A percentile compares a stretch with the other conserved stretches of the same genome.
Conservation (phyloP, 2,113 vertebrate species). For the Cyphomyrus plagiostoma region DNA sequence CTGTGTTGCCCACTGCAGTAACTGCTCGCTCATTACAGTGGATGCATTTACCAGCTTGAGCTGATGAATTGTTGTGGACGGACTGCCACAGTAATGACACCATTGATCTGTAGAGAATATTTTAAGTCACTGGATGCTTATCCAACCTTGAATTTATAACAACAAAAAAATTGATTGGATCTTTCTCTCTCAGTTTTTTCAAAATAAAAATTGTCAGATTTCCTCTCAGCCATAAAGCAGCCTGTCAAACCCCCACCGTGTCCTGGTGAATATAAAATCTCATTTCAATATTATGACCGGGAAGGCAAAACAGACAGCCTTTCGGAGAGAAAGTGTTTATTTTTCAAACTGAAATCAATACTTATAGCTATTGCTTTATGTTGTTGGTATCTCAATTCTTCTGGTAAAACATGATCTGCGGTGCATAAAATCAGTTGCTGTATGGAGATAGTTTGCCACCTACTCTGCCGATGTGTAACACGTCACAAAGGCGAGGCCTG, state of each 20-base stretch:
- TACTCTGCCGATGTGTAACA: background rate
- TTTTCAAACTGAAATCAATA: slow-evolving; percentile 5
- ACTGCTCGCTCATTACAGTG: background rate
- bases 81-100: background rate
- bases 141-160: slow-evolving; percentile 30
- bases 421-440: background rate
- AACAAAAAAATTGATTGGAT: slow-evolving; percentile 24
- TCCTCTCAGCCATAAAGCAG: slow-evolving; percentile 23
- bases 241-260: slow-evolving; percentile 26
- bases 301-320: background rate
- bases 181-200: slow-evolving; percentile 14
- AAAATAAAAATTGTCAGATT: slow-evolving; percentile 30
- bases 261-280: slow-evolving; percentile 23
- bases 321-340: background rate
- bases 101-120: slow-evolving; percentile 22
- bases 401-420: background rate
- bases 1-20: background rate
- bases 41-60: background rate
- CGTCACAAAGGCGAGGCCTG: background rate
- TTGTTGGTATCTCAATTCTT: background rate
- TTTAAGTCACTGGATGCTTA: slow-evolving; percentile 28
- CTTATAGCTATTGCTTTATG: background rate
- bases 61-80: background rate
- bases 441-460: background rate
- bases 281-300: slow-evolving; percentile 1